These are phyloP conservation scores for Ochropacha duplaris DNA, from an alignment of 2,888 invertebrate genomes.

Conservation along the genomic window DNA sequence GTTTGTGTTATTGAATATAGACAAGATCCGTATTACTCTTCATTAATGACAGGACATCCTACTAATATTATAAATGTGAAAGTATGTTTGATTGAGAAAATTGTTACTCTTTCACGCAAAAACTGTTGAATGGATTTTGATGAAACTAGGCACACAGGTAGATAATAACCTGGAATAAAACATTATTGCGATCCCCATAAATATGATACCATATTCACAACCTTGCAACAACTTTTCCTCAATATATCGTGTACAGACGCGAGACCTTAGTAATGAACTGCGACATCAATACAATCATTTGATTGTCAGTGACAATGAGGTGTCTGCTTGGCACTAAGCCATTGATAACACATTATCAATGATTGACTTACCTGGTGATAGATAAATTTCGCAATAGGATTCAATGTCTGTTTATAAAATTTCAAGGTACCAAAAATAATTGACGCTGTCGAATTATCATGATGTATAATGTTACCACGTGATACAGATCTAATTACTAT, in stretches of 20 bases:
- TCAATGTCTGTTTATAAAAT: slow-evolving; percentile 1
- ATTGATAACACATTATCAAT: slow-evolving; percentile 1
- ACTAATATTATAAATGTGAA: too few species aligned
- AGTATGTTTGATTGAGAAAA: too few species aligned
- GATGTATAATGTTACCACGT: background rate
- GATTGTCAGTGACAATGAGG: background rate
- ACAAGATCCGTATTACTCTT: too few species aligned
- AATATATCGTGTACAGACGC: background rate
- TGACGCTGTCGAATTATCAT: background rate
- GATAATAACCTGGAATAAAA: too few species aligned
- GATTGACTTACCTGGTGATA: slow-evolving; percentile 1
- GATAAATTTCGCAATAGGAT: slow-evolving; percentile 4
- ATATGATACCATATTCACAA: background rate
- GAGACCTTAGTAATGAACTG: background rate
- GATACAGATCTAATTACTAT: background rate
- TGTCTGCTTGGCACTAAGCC: background rate
- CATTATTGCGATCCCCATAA: background rate
- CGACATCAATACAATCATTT: background rate
- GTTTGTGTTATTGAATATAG: too few species aligned
- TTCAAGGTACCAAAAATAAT: background rate
- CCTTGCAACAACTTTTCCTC: background rate
- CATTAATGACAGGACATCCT: too few species aligned
- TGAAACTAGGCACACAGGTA: too few species aligned
- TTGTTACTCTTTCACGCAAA: too few species aligned
- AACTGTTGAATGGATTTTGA: too few species aligned